A percentile compares a stretch with the other conserved stretches of the same genome.
phyloP scores from a whole-genome alignment of 2,113 vertebrate species.

The Otocyon megalotis region DNA sequence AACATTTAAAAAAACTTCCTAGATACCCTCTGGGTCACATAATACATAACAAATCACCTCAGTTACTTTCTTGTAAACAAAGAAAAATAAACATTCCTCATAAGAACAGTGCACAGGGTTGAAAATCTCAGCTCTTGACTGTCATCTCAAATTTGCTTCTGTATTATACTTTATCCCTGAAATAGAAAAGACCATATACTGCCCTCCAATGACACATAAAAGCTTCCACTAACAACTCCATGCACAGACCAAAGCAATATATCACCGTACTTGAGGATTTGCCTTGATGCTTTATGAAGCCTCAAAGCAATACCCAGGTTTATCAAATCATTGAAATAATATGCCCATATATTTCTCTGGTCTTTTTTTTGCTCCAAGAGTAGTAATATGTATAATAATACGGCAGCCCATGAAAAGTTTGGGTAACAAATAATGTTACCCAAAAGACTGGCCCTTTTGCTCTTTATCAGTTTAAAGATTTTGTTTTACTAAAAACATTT shows the following conservation, averaged over 20 bases:
- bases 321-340: slow-evolving; percentile 52
- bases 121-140: slow-evolving; percentile 48
- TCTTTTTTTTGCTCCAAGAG: slow-evolving; percentile 15
- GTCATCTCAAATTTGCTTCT: slow-evolving; percentile 50
- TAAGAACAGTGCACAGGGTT: slow-evolving; percentile 4
- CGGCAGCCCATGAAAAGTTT: background rate
- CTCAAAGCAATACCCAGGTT: background rate
- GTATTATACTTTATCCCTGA: slow-evolving; percentile 51
- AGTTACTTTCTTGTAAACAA: slow-evolving; percentile 39
- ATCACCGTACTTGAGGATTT: slow-evolving; percentile 29
- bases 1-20: slow-evolving; percentile 7
- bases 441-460: background rate
- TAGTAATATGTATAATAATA: background rate
- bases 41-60: slow-evolving; percentile 13
- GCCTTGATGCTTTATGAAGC: slow-evolving; percentile 41
- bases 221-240: slow-evolving; percentile 37
- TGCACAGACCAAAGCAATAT: background rate
- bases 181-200: slow-evolving; percentile 27
- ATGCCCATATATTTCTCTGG: background rate
- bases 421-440: background rate
- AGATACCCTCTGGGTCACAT: background rate
- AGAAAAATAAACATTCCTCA: slow-evolving; percentile 54
- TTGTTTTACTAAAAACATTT: background rate
- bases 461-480: slow-evolving; percentile 7
- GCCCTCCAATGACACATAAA: slow-evolving; percentile 71